Percentiles rank a stretch among this genome's conserved stretches.
These are phyloP conservation scores for Hippocampus comes DNA, from an alignment of 2,113 vertebrate genomes.

Conservation along the genomic window DNA sequence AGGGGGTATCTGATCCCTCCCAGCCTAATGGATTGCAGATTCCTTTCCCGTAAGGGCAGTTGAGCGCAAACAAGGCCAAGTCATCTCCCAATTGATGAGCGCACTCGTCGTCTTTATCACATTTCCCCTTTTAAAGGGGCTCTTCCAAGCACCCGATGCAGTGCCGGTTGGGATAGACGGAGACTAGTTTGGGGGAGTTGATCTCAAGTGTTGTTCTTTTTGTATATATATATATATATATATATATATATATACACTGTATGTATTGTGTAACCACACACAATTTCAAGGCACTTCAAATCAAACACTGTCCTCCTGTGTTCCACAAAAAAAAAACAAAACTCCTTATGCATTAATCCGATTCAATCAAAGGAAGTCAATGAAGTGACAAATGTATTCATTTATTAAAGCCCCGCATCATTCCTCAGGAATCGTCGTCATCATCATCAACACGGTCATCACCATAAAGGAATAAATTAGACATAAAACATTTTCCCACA, in stretches of 20 bases:
- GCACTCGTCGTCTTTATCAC: conserved; percentile 66
- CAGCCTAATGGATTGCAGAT: conserved; percentile 74
- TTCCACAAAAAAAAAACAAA: background rate
- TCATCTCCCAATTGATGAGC: conserved; percentile 75
- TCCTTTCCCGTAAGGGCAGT: conserved; percentile 66
- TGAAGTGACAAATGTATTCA: conserved; percentile 95
- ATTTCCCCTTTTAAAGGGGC: conserved; percentile 69
- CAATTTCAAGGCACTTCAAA: too few relatives aligned
- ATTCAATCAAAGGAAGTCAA: conserved; percentile 34
- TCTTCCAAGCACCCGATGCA: conserved; percentile 67
- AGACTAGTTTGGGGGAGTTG: background rate
- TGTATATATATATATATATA: too few relatives aligned
- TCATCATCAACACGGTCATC: conserved; percentile 39
- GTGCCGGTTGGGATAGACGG: conserved; percentile 64
- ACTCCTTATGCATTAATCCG: background rate
- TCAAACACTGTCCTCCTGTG: too few relatives aligned
- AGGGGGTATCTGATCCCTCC: conserved; percentile 70
- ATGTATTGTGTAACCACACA: too few relatives aligned
- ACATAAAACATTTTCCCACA: conserved; percentile 80
- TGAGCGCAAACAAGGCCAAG: conserved; percentile 70
- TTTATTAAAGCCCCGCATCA: conserved; percentile 87
- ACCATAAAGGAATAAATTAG: conserved; percentile 89
- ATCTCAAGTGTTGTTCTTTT: background rate
- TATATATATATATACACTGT: background rate
- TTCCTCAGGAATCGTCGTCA: conserved; percentile 63